phyloP scores from a whole-genome alignment of 2,113 vertebrate genomes.

The Mus pahari region DNA sequence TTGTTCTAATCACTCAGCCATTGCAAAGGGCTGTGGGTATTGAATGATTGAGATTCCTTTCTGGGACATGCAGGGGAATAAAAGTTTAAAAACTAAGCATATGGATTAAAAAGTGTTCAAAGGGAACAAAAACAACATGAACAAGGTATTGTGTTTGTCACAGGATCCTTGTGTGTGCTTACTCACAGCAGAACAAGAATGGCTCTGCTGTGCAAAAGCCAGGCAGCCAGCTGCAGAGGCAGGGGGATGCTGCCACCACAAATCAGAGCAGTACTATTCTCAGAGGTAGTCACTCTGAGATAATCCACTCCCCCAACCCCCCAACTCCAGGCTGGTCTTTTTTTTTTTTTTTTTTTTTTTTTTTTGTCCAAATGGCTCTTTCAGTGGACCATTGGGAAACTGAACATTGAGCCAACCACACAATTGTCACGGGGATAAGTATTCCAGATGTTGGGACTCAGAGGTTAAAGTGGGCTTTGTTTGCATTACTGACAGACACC shows the following conservation, averaged over 20 bases:
- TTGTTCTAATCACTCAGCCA: conserved; percentile 13
- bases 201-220: neutral
- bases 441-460: conserved; percentile 77
- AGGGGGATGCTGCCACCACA: neutral
- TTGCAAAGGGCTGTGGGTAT: conserved; percentile 29
- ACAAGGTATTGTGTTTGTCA: neutral
- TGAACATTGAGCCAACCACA: conserved; percentile 28
- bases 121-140: neutral
- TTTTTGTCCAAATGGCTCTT: conserved; percentile 39
- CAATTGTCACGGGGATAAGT: conserved; percentile 47
- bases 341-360: neutral
- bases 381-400: conserved; percentile 51
- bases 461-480: conserved; percentile 72
- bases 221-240: neutral
- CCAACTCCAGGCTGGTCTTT: neutral
- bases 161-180: neutral
- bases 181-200: neutral
- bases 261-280: neutral
- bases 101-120: conserved; percentile 42
- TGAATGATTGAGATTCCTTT: conserved; percentile 50
- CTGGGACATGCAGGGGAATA: neutral
- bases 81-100: conserved; percentile 46
- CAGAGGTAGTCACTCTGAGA: neutral
- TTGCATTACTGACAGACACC: conserved; percentile 72
- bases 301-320: neutral